Evolutionary conservation across 2,113 vertebrate genomes (phyloP).

Genomic region (Sterna hirundo): DNA sequence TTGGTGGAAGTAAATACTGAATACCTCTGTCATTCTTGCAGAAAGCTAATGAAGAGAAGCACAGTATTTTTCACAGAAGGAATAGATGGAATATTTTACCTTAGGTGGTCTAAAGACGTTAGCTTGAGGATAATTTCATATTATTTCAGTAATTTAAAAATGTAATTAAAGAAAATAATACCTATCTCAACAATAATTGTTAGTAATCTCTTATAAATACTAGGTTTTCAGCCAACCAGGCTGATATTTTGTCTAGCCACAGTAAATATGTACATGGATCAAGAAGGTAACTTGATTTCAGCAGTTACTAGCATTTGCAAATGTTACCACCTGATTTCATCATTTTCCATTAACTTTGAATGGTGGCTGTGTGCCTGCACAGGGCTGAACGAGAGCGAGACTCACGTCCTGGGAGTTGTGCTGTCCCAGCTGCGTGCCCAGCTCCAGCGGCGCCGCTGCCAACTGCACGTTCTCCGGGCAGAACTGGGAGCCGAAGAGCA

Average conservation of each 20-base stretch:
- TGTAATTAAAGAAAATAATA: background rate
- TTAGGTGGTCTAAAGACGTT: background rate
- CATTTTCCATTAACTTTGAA: background rate
- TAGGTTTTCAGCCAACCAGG: background rate
- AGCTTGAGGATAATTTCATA: background rate
- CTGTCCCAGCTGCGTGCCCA: slow-evolving; percentile 70
- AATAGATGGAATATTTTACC: background rate
- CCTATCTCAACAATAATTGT: background rate
- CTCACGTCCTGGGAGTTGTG: slow-evolving; percentile 89
- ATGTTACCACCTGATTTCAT: background rate
- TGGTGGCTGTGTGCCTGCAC: background rate
- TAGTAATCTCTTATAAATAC: background rate
- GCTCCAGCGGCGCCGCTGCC: slow-evolving; percentile 73
- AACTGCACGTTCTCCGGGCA: slow-evolving; percentile 82
- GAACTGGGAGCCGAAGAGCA: slow-evolving; percentile 89
- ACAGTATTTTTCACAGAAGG: background rate
- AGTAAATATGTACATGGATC: background rate
- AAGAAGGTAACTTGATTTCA: background rate
- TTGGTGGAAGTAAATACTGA: background rate
- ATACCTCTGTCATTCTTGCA: background rate
- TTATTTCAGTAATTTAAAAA: background rate
- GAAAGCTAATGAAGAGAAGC: background rate
- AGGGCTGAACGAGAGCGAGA: background rate
- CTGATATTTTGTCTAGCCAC: background rate
- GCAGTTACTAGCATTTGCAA: background rate